These are phyloP conservation scores for Antigone vipio DNA, from an alignment of 2,113 vertebrate genomes.

Conservation along the genomic window DNA sequence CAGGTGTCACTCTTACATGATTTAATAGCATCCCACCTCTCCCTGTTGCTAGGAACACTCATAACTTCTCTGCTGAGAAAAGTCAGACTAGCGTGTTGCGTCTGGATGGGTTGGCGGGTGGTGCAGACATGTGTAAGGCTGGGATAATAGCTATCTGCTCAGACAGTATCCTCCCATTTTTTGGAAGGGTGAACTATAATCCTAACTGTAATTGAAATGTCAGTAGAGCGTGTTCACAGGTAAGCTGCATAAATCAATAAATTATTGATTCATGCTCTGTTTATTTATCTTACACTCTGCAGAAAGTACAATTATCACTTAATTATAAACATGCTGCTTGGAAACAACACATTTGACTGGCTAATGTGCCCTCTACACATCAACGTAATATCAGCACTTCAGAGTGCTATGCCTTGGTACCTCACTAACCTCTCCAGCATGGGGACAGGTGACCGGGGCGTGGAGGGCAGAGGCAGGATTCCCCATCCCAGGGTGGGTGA, in stretches of 20 bases:
- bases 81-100: background rate
- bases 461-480: background rate
- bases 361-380: background rate
- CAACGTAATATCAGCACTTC: background rate
- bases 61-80: background rate
- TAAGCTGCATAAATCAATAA: constrained; percentile 69
- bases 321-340: constrained; percentile 71
- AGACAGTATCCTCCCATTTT: background rate
- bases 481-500: background rate
- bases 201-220: constrained; percentile 66
- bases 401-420: background rate
- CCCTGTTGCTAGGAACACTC: background rate
- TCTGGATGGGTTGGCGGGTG: background rate
- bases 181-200: constrained; percentile 27
- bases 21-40: background rate
- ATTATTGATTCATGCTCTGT: constrained; percentile 68
- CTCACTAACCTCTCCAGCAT: background rate
- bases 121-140: background rate
- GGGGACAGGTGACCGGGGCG: background rate
- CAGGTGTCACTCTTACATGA: background rate
- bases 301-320: constrained; percentile 74
- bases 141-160: background rate
- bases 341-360: constrained; percentile 47
- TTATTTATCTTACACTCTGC: constrained; percentile 68
- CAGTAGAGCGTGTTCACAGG: constrained; percentile 47